Conservation (phyloP, 2,797 vertebrate genomes). For the Emys orbicularis region DNA sequence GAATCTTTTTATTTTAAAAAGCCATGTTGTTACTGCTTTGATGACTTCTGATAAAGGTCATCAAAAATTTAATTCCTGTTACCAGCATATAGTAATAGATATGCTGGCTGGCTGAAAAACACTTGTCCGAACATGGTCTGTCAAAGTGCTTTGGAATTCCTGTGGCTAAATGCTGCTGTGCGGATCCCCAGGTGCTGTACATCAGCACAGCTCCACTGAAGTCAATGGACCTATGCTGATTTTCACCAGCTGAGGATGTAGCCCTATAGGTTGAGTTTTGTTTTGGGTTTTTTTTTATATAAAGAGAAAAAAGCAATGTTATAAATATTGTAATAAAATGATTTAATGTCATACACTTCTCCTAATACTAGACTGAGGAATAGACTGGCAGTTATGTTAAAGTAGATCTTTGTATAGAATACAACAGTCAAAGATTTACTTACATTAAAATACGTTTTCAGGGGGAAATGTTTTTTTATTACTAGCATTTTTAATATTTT, state of each 20-base stretch:
- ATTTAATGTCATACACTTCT: constrained; percentile 10
- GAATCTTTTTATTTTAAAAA: constrained; percentile 41
- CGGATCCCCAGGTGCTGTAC: constrained; percentile 14
- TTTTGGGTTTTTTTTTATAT: not conserved
- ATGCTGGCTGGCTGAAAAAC: constrained; percentile 5
- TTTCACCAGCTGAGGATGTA: constrained; percentile 3
- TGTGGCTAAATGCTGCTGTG: not conserved
- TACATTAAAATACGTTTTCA: constrained; percentile 50
- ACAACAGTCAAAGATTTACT: constrained; percentile 63
- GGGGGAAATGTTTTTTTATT: constrained; percentile 51
- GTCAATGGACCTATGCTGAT: constrained; percentile 5
- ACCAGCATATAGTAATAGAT: not conserved
- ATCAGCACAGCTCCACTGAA: not conserved
- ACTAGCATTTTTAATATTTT: constrained; percentile 33
- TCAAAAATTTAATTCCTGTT: constrained; percentile 14
- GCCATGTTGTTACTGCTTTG: constrained; percentile 34
- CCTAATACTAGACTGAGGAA: constrained; percentile 46
- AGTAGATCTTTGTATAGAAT: constrained; percentile 68
- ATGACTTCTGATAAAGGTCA: not conserved
- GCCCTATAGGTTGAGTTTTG: not conserved
- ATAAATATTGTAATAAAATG: constrained; percentile 50
- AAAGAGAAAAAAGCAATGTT: constrained; percentile 42
- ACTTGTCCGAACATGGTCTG: not conserved
- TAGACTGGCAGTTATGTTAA: constrained; percentile 58
- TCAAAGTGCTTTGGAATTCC: not conserved